Evolutionary conservation across 2,797 vertebrate genomes (phyloP), one percentile per base, ranked within the genome.

Genomic region (Peromyscus eremicus): DNA sequence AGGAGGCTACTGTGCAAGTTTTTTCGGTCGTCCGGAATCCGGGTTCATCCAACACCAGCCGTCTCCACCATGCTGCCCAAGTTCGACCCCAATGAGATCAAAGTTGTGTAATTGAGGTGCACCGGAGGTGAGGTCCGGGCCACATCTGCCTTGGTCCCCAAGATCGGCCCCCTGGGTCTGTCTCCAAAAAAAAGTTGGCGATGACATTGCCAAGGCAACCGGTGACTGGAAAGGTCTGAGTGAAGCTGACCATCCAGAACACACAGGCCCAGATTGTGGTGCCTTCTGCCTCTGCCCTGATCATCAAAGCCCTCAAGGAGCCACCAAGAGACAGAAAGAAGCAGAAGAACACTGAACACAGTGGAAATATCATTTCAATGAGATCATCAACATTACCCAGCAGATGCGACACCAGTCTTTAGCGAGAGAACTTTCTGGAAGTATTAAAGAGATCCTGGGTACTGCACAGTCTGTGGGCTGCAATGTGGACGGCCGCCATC

Each of bases 291-390:
- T 99, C 99, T 0, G 99, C 99, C 46, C 98, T 99, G 97, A 99
- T 99, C 98, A 99, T 99, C 98, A 99, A 99, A 98, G 99, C 99
- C 60, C 99, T 99, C 98, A 99, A 99, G 98, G 99, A 99, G 98
- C 99, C 99, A 1, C 99, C 99, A 27, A 99, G 99, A 84, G 99
- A 99, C 98, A 99, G 99, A 96, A 99, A 99, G 99, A 99, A 99
- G 99, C 99, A 99, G 97, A 99, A 99, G 98, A 99, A 99, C 99
- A 99, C 99, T 92, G 99, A 99, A 97, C 99, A 99, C 99, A 99
- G 98, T 0, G 99, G 99, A 77, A 99, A 99, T 0, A 98, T 99
- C 95, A 98, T 98, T 92, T 99, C 0, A 99, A 99, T 0, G 99
- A 99, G 96, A 99, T 99, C 0, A 98, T 99, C 66, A 95, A 2